Base-by-base conservation (phyloP, 2,113 vertebrate genomes). In the Brevimyrus niger region DNA sequence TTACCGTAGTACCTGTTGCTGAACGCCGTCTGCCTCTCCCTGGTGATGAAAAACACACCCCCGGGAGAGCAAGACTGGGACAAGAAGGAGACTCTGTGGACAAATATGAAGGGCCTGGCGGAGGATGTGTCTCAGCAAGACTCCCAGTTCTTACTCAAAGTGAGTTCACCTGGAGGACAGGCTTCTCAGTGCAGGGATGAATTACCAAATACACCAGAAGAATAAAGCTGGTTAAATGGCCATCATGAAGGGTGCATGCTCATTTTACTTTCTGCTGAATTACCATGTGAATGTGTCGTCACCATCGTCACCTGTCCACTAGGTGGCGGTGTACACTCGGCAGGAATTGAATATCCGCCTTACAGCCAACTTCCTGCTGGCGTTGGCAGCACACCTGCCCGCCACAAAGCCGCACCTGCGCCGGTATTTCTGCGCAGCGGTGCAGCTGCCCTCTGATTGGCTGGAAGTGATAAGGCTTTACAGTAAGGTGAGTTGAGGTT, bases 371-470 rank as follows among this genome's bases (percentile, higher is more conserved):
- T 96, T 95, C 90, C 88, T 98, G 21, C 89, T 98, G 91, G 97
- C 96, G 0, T 89, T 97, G 38, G 96, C 97, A 4, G 96, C 97
- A 88, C 93, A 91, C 88, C 93, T 95, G 47, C 94, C 95, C 0
- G 21, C 91, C 61, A 96, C 96, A 69, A 97, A 97, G 89, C 92
- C 94, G 0, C 94, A 98, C 35, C 83, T 98, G 61, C 96, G 96
- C 88, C 94, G 97, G 27, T 98, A 97, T 92, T 97, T 97, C 93
- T 95, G 96, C 51, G 92, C 96, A 1, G 93, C 96, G 0, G 93
- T 97, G 1, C 96, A 96, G 92, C 94, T 98, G 65, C 97, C 97
- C 2, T 97, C 97, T 0, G 97, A 98, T 51, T 98, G 97, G 97
- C 95, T 97, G 92, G 96, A 98, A 48, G 95, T 98, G 2, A 95